phyloP scores from a whole-genome alignment of 1,140 invertebrate genomes.

The Macrocentrus cingulum region DNA sequence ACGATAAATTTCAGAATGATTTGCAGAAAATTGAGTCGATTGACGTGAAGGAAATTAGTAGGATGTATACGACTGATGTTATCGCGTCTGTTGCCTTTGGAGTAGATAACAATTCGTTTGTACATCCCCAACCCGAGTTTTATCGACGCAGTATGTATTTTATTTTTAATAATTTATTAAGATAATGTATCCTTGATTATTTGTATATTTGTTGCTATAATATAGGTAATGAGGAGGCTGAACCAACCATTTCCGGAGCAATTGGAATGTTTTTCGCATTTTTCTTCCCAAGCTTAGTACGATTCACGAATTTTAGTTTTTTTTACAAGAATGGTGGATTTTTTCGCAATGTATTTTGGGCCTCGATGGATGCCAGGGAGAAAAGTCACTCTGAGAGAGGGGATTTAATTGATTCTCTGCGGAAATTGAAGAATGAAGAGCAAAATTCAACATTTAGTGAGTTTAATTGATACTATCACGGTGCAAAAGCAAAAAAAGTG shows the following conservation, averaged over 20 bases:
- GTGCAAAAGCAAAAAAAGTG: too few relatives aligned
- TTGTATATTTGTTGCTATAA: constrained; percentile 32
- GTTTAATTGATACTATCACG: constrained; percentile 20
- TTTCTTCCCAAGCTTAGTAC: constrained; percentile 47
- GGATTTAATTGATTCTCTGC: constrained; percentile 51
- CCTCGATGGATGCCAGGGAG: constrained; percentile 43
- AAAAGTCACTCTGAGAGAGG: constrained; percentile 41
- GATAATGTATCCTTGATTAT: neutral
- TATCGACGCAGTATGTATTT: constrained; percentile 38
- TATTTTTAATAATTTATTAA: neutral
- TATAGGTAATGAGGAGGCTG: neutral
- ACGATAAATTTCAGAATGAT: constrained; percentile 21
- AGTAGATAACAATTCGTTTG: constrained; percentile 50
- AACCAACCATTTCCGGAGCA: neutral
- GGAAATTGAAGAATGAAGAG: constrained; percentile 45
- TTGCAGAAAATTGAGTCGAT: constrained; percentile 28
- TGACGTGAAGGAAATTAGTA: constrained; percentile 53
- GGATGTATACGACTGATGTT: constrained; percentile 60
- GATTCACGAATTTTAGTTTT: constrained; percentile 37
- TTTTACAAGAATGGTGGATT: constrained; percentile 28
- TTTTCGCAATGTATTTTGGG: constrained; percentile 48
- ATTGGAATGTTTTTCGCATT: constrained; percentile 32
- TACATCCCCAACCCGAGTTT: constrained; percentile 52
- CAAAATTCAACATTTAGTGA: constrained; percentile 46
- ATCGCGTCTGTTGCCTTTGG: constrained; percentile 62